Percentiles rank a stretch among this genome's conserved stretches.
These are phyloP conservation scores for Siphlonurus alternatus DNA, from an alignment of 2,888 invertebrate genomes.

Conservation along the genomic window DNA sequence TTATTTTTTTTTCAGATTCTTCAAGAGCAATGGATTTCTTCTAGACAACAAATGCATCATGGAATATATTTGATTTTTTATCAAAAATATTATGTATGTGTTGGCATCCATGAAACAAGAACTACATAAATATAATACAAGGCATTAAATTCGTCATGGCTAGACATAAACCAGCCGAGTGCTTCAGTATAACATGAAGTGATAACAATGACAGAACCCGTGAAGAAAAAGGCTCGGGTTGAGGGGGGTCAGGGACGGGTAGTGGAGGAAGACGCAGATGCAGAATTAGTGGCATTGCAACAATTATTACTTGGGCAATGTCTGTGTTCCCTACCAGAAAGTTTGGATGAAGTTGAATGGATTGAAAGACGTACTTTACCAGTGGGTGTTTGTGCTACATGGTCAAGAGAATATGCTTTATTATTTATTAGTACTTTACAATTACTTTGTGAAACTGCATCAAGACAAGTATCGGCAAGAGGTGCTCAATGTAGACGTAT, in stretches of 20 bases:
- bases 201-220: slow-evolving; percentile 57
- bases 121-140: too few species aligned
- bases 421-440: slow-evolving; percentile 72
- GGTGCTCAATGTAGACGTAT: slow-evolving; percentile 68
- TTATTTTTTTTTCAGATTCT: too few species aligned
- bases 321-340: slow-evolving; percentile 57
- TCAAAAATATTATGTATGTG: too few species aligned
- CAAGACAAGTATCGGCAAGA: slow-evolving; percentile 58
- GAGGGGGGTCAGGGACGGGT: slow-evolving; percentile 39
- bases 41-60: too few species aligned
- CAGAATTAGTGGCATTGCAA: slow-evolving; percentile 41
- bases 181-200: not conserved
- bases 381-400: slow-evolving; percentile 27
- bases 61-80: too few species aligned
- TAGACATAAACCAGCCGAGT: not conserved
- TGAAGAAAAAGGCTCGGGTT: slow-evolving; percentile 66
- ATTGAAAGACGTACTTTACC: not conserved
- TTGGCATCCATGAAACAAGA: too few species aligned
- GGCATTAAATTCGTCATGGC: not conserved
- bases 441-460: slow-evolving; percentile 64
- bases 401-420: slow-evolving; percentile 48
- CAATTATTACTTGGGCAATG: slow-evolving; percentile 56
- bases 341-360: slow-evolving; percentile 15
- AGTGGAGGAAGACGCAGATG: slow-evolving; percentile 30
- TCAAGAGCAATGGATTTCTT: too few species aligned